Base-by-base conservation (phyloP, 2,113 vertebrate genomes). In the Glaucomys volans region DNA sequence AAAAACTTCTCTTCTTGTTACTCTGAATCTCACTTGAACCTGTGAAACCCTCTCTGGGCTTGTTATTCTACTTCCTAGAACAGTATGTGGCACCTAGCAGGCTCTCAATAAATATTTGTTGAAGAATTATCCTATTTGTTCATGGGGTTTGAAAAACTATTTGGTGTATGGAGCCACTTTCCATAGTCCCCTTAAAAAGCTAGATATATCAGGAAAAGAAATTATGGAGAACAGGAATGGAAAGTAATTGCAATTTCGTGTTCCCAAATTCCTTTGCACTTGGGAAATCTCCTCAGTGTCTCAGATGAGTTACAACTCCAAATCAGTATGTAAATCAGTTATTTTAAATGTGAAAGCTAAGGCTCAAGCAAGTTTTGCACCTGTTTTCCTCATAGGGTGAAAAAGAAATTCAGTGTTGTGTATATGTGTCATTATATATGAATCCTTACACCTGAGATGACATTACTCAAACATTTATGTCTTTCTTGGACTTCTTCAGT, bases 191-290 rank as follows among this genome's bases (percentile, higher is more conserved):
- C 42, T 90, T 90, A 93, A 95, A 86, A 81, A 74, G 18, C 88
- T 14, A 91, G 50, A n/a, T 30, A 50, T 90, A 93, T 79, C 82
- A 91, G 64, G 83, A 95, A 80, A 66, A 94, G 13, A 4, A 64
- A 66, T 95, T 92, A 90, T 74, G 11, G 88, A 37, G 79, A 89
- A 96, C 91, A 77, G 28, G 32, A 84, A 95, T 96, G 14, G 69
- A 84, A 95, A 96, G 79, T 91, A 94, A 97, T 95, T 95, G 42
- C 5, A 91, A 72, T 95, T 96, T 96, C 24, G 35, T 92, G 44
- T 92, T 11, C 20, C 87, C 35, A 74, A 91, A 95, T 82, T 97
- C 88, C 52, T 26, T 11, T 92, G 47, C 16, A 85, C 66, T 95
- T 75, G n/a, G 54, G 82, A 57, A 96, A 76, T 84, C 7, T 42